phyloP scores from a whole-genome alignment of 35 echinoderm and acorn worm genomes.

The Patiria miniata region DNA sequence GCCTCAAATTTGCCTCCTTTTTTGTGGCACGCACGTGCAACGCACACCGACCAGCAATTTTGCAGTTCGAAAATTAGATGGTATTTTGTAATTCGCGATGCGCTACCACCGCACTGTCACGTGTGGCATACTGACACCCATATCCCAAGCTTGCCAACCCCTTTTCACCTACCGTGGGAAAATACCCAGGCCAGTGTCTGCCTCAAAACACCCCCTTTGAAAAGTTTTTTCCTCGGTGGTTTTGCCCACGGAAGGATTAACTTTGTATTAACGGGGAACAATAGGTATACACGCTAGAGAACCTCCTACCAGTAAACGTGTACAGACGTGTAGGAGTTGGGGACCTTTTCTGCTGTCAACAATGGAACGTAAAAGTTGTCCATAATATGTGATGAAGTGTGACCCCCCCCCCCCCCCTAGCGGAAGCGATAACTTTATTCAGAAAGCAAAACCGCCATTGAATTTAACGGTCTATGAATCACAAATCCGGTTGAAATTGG shows the following conservation, averaged over 20 bases:
- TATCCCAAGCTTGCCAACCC: neutral
- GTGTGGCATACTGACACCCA: neutral
- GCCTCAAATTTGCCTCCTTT: too few species aligned
- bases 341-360: neutral
- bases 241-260: slow-evolving; percentile 25
- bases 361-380: neutral
- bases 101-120: neutral
- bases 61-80: too few species aligned
- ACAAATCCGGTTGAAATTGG: too few species aligned
- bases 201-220: neutral
- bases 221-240: neutral
- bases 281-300: neutral
- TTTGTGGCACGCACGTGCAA: too few species aligned
- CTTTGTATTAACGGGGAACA: slow-evolving; percentile 11
- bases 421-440: too few species aligned
- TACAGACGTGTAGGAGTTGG: neutral
- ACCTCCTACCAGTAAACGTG: neutral
- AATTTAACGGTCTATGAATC: too few species aligned
- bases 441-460: too few species aligned
- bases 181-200: neutral
- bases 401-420: too few species aligned
- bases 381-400: neutral
- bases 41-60: too few species aligned
- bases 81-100: too few species aligned
- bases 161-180: slow-evolving; percentile 3